These are phyloP conservation scores for Yoshiicerus persimilis DNA, from an alignment of 1,140 invertebrate species.

Conservation along the genomic window DNA sequence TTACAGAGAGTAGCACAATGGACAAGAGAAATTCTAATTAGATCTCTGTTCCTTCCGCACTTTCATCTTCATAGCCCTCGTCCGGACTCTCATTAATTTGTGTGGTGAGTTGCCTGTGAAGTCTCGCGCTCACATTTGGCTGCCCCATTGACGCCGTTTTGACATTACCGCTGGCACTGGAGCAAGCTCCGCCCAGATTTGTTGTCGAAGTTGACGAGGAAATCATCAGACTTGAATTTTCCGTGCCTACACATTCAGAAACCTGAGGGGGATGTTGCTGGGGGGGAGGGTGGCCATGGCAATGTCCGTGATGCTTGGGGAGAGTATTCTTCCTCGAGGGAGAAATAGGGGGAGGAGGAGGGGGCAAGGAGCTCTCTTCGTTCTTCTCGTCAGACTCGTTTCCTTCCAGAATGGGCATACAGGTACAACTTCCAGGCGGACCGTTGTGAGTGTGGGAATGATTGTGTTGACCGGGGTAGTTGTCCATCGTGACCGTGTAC, in stretches of 20 bases:
- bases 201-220: neutral
- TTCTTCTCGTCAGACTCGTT: constrained; percentile 43
- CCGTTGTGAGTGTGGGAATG: neutral
- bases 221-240: neutral
- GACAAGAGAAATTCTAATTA: constrained; percentile 3
- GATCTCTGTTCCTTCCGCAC: constrained; percentile 49
- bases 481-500: neutral
- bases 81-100: constrained; percentile 70
- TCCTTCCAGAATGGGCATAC: constrained; percentile 43
- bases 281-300: neutral
- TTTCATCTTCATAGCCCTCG: constrained; percentile 80
- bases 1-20: neutral
- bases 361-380: neutral
- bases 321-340: neutral
- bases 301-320: neutral
- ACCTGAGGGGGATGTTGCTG: neutral
- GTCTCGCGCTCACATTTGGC: constrained; percentile 28
- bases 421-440: constrained; percentile 27
- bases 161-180: neutral
- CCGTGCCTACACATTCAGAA: neutral
- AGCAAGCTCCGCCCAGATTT: neutral
- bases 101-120: constrained; percentile 42
- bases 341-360: neutral
- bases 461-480: neutral
- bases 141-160: neutral